Conservation (phyloP, 2,113 vertebrate genomes). For the Diphyllodes magnificus region DNA sequence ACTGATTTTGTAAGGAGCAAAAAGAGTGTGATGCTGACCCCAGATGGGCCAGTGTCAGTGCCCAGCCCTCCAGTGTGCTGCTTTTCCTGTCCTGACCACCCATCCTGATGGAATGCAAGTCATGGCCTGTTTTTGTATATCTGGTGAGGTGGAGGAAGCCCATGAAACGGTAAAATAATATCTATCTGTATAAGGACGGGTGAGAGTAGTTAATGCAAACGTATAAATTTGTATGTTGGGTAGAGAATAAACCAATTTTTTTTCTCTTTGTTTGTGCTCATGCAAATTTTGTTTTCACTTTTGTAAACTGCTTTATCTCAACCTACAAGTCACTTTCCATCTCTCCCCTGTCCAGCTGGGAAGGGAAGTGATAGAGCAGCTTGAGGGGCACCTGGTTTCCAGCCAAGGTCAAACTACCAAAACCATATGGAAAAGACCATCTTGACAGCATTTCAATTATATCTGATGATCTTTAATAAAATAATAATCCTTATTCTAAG, state of each 20-base stretch:
- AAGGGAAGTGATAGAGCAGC: background rate
- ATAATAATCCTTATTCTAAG: background rate
- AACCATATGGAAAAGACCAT: background rate
- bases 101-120: background rate
- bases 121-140: background rate
- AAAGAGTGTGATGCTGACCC: background rate
- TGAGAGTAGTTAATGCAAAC: background rate
- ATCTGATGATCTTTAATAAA: background rate
- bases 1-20: background rate
- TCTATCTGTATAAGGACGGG: background rate
- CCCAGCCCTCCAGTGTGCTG: background rate
- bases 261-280: background rate
- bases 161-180: background rate
- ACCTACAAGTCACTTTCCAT: background rate
- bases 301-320: background rate
- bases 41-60: too few species aligned
- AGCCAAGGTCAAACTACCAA: background rate
- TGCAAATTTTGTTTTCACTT: background rate
- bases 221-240: background rate
- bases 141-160: background rate
- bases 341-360: background rate
- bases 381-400: background rate
- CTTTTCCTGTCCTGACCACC: background rate
- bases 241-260: background rate
- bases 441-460: background rate